Base-by-base conservation (phyloP, 2,797 vertebrate species). In the Sternotherus odoratus region DNA sequence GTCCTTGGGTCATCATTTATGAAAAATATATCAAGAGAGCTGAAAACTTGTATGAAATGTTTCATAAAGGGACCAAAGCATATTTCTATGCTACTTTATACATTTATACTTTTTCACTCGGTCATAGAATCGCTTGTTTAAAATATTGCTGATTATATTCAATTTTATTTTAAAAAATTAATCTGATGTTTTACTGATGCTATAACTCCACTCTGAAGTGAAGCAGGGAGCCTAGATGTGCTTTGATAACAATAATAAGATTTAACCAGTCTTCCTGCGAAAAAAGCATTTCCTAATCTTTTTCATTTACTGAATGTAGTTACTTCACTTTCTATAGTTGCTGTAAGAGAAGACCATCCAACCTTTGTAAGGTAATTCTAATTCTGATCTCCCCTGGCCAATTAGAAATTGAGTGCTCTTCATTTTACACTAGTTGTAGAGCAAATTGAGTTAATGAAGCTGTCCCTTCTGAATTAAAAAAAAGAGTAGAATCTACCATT, bases 1-100 rank as follows among this genome's bases (percentile, higher is more conserved):
- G 72, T 23, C 43, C 84, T 93, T 24, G 60, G 75, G 83, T 49
- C 36, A 54, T 86, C 0, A 0, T 82, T 93, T 91, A 66, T 78
- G 48, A 94, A 81, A 89, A 87, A 8, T 6, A 3, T 78, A 86
- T 90, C 87, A 88, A 60, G 51, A 69, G 69, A 83, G n/a, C 17
- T 91, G 66, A 81, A 91, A 93, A 83, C 50, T 89, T 95, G n/a
- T 13, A 12, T 83, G 36, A 95, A 95, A 93, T 81, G 6, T 69
- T 21, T 88, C 51, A 91, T 82, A 85, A 86, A 94, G 53, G 17
- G 93, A 16, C 23, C 69, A 91, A 66, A 66, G 7, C 36, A 74
- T 23, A 82, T 39, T 82, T 3, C 5, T 93, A 66, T 86, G 30
- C 21, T 92, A 33, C 13, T 51, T 93, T 54, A 69, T 66, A 12